Percentiles rank a stretch among this genome's conserved stretches.
Conservation (phyloP, 1,140 invertebrate species). For the Zaprionus camerounensis region DNA sequence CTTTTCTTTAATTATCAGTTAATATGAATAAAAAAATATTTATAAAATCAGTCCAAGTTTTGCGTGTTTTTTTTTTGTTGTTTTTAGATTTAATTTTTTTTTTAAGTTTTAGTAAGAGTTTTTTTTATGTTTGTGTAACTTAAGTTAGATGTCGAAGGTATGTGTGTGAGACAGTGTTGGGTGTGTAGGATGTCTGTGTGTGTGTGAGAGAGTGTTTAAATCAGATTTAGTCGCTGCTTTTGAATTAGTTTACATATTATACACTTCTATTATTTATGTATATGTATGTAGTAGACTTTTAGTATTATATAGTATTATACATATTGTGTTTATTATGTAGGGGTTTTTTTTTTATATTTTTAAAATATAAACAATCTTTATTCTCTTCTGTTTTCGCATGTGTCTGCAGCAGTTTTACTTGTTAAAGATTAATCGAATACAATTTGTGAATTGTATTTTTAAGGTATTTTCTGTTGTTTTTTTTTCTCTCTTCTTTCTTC, state of each 20-base stretch:
- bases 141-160: slow-evolving; percentile 60
- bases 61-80: slow-evolving; percentile 64
- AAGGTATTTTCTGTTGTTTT: slow-evolving; percentile 25
- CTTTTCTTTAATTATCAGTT: slow-evolving; percentile 45
- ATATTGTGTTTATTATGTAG: slow-evolving; percentile 22
- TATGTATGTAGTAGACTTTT: slow-evolving; percentile 21
- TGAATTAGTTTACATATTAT: slow-evolving; percentile 64
- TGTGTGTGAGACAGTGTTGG: slow-evolving; percentile 18
- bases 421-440: slow-evolving; percentile 22
- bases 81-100: slow-evolving; percentile 30
- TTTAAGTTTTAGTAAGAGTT: slow-evolving; percentile 37
- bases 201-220: slow-evolving; percentile 48
- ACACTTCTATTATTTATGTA: slow-evolving; percentile 51
- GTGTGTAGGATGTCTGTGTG: slow-evolving; percentile 44
- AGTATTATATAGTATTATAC: slow-evolving; percentile 45
- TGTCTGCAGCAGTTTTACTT: slow-evolving; percentile 20
- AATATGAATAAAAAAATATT: slow-evolving; percentile 80
- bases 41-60: slow-evolving; percentile 83
- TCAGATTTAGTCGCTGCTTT: slow-evolving; percentile 58
- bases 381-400: slow-evolving; percentile 70
- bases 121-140: slow-evolving; percentile 47
- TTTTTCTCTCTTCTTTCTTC: not conserved
- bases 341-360: slow-evolving; percentile 68
- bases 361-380: slow-evolving; percentile 83
- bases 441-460: slow-evolving; percentile 13